Conservation (phyloP, 2,113 vertebrate species). For the Calidris pugnax region DNA sequence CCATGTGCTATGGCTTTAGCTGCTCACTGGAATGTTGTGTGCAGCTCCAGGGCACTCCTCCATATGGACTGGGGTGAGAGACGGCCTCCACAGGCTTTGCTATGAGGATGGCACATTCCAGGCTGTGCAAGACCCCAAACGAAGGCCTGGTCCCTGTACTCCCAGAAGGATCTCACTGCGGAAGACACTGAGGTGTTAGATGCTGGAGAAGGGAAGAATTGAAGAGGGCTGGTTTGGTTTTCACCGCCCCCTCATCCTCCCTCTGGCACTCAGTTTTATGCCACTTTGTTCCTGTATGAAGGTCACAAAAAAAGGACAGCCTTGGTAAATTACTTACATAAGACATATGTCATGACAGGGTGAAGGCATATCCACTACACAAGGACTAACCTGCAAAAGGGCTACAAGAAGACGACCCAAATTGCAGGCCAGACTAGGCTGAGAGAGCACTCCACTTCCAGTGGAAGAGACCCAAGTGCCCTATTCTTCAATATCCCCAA, state of each 20-base stretch:
- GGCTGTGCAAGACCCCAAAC: not conserved
- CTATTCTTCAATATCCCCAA: not conserved
- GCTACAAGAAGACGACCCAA: not conserved
- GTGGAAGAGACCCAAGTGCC: not conserved
- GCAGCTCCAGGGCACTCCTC: not conserved
- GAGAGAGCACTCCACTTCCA: not conserved
- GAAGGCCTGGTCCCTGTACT: not conserved
- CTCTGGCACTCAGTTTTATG: not conserved
- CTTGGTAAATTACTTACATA: not conserved
- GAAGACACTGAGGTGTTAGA: not conserved
- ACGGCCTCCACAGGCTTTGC: not conserved
- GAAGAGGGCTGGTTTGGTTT: not conserved
- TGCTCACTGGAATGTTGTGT: not conserved
- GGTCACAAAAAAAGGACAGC: not conserved
- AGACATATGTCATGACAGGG: not conserved
- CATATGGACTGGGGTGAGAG: fast-evolving
- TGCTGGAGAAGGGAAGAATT: not conserved
- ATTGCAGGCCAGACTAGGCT: not conserved
- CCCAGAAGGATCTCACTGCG: not conserved
- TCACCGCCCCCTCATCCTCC: not conserved
- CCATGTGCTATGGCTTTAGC: not conserved
- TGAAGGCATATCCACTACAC: not conserved
- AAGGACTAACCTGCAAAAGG: not conserved
- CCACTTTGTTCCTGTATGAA: not conserved
- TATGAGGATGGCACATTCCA: not conserved